Conservation (phyloP, 37 sponge, comb jelly and placozoan genomes). For the Aphrocallistes beatrix region DNA sequence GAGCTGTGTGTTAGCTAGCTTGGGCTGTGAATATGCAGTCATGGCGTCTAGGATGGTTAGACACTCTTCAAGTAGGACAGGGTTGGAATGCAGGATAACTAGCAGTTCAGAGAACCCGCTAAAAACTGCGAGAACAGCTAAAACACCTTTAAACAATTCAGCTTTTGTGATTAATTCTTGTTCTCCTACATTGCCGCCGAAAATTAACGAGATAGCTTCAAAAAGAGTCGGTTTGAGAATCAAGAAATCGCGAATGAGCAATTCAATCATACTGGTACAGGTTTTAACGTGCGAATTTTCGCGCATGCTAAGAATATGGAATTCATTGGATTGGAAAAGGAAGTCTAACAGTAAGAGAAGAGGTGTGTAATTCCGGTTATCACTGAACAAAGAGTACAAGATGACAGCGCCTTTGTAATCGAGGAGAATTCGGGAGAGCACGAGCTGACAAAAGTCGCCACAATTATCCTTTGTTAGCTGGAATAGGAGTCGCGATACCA, state of each 20-base stretch:
- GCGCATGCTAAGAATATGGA: not conserved
- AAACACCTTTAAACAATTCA: not conserved
- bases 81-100: not conserved
- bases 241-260: not conserved
- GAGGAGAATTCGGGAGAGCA: constrained; percentile 5
- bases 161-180: not conserved
- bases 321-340: not conserved
- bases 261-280: not conserved
- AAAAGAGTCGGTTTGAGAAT: not conserved
- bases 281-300: not conserved
- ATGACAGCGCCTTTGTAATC: not conserved
- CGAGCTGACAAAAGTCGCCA: constrained; percentile 6
- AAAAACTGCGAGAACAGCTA: constrained; percentile 3
- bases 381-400: not conserved
- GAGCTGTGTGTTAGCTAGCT: not conserved
- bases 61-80: not conserved
- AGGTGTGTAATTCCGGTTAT: not conserved
- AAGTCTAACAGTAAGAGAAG: not conserved
- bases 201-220: not conserved
- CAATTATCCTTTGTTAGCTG: not conserved
- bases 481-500: not conserved
- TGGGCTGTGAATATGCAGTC: not conserved
- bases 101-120: not conserved
- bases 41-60: not conserved
- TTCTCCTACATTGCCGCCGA: not conserved